Conservation (phyloP, 2,797 vertebrate species). For the Cyprinella venusta region DNA sequence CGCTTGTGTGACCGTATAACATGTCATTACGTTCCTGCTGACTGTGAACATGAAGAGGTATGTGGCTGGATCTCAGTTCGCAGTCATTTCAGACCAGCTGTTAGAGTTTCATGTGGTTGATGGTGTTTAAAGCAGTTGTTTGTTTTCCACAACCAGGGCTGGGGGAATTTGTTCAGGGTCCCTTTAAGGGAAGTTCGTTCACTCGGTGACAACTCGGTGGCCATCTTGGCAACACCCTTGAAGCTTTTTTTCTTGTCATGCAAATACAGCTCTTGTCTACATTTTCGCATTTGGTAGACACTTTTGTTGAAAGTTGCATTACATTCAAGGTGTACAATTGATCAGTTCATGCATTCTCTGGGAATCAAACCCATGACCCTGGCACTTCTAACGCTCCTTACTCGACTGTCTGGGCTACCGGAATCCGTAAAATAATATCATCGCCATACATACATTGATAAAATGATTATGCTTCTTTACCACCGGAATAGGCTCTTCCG, state of each 20-base stretch:
- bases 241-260: not conserved
- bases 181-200: not conserved
- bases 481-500: not conserved
- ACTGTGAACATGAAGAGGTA: not conserved
- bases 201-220: not conserved
- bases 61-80: not conserved
- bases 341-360: not conserved
- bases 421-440: not conserved
- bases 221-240: not conserved
- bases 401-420: not conserved
- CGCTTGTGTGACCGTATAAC: not conserved
- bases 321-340: not conserved
- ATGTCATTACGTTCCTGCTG: not conserved
- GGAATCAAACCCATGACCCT: not conserved
- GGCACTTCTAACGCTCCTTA: not conserved
- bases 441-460: not conserved
- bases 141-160: not conserved
- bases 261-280: slow-evolving; percentile 11
- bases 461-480: not conserved
- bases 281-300: not conserved
- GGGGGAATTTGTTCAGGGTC: slow-evolving; percentile 1
- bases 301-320: not conserved
- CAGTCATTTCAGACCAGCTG: slow-evolving; percentile 21
- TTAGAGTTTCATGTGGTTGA: not conserved
- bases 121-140: not conserved